Conservation (phyloP, 2,797 vertebrate genomes). For the Gobionotothen gibberifrons region DNA sequence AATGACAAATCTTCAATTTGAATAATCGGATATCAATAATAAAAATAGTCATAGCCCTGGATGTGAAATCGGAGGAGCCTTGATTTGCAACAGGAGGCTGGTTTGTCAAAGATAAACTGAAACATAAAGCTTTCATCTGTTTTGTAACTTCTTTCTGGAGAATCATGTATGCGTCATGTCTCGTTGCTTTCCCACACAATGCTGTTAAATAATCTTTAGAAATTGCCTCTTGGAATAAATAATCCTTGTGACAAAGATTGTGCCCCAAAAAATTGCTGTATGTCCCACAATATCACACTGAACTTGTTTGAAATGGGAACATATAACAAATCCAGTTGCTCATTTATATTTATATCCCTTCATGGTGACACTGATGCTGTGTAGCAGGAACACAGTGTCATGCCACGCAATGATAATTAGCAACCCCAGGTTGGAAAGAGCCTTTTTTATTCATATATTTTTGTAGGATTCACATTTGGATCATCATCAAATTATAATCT, state of each 20-base stretch:
- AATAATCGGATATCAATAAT: not conserved
- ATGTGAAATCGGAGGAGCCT: not conserved
- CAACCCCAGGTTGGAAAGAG: constrained; percentile 7
- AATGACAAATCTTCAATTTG: not conserved
- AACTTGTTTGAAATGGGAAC: constrained; percentile 1
- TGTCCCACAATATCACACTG: constrained; percentile 5
- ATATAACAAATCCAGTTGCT: constrained; percentile 8
- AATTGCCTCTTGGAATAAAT: not conserved
- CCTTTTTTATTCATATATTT: constrained; percentile 60
- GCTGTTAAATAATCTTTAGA: not conserved
- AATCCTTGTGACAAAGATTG: not conserved
- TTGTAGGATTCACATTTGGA: constrained; percentile 55
- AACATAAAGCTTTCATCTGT: not conserved
- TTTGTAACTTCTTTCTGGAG: not conserved
- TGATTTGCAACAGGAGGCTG: not conserved
- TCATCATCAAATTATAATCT: constrained; percentile 42
- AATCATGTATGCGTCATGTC: not conserved
- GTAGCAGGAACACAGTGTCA: constrained; percentile 25
- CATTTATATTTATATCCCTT: constrained; percentile 38
- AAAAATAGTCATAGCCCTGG: not conserved
- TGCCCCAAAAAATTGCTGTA: not conserved
- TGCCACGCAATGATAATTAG: constrained; percentile 31
- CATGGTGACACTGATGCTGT: constrained; percentile 48
- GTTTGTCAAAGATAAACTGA: not conserved
- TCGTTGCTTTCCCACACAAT: constrained; percentile 8